A percentile compares a stretch with the other conserved stretches of the same genome.
These are phyloP conservation scores for Lysiphlebus fabarum DNA, from an alignment of 1,140 invertebrate genomes.

Conservation along the genomic window DNA sequence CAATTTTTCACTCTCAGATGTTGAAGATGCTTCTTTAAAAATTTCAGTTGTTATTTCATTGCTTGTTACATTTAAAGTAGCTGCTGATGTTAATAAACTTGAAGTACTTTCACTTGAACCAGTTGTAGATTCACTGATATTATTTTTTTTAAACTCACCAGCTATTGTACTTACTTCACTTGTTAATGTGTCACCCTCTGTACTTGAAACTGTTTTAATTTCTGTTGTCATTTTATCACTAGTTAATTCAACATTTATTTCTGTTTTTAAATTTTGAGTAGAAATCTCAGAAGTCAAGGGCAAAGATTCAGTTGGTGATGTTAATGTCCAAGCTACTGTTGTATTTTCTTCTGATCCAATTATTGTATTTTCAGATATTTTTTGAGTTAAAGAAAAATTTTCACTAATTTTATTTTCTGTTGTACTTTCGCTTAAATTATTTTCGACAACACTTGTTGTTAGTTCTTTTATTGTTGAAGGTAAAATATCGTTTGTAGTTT, in stretches of 20 bases:
- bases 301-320: not conserved
- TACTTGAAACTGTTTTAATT: not conserved
- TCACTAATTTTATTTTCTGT: not conserved
- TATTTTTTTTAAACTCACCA: no score
- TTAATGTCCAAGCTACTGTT: not conserved
- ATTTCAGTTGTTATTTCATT: no score
- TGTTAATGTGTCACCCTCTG: not conserved
- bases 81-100: no score
- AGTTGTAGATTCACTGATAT: no score
- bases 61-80: no score
- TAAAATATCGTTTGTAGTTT: not conserved
- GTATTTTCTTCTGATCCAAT: not conserved
- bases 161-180: no score
- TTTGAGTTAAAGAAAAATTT: not conserved
- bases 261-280: no score
- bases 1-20: no score
- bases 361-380: conserved; percentile 1
- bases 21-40: no score
- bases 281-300: no score
- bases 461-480: not conserved
- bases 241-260: no score
- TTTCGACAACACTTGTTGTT: not conserved
- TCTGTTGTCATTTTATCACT: not conserved
- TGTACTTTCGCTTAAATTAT: not conserved
- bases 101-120: no score